Evolutionary conservation across 2,113 vertebrate species (phyloP).

Genomic region (Cynoglossus semilaevis): DNA sequence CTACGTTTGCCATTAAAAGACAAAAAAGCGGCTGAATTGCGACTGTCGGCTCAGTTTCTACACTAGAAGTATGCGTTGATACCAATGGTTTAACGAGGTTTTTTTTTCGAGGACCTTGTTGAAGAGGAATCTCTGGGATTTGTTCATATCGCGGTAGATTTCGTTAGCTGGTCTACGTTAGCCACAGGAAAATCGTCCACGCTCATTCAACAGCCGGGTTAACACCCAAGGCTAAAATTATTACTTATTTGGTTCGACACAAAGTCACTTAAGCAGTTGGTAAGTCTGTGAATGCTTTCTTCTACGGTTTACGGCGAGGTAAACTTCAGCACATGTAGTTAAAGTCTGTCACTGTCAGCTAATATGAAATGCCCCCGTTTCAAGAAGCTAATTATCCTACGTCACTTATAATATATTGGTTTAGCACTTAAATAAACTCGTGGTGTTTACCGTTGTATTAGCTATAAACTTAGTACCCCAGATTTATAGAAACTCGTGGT

Average conservation of each 20-base stretch:
- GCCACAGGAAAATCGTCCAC: slow-evolving; percentile 31
- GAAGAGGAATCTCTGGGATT: not conserved
- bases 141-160: slow-evolving; percentile 7
- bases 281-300: slow-evolving; percentile 27
- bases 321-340: not conserved
- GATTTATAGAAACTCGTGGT: no score
- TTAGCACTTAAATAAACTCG: no score
- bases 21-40: not conserved
- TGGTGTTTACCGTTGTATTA: no score
- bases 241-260: not conserved
- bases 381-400: no score
- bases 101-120: slow-evolving; percentile 2
- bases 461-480: no score
- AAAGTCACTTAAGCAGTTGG: slow-evolving; percentile 2
- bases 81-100: not conserved
- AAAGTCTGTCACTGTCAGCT: not conserved
- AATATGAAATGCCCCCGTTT: not conserved
- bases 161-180: slow-evolving; percentile 18
- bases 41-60: not conserved
- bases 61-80: slow-evolving; percentile 14
- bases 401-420: not conserved
- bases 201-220: slow-evolving; percentile 18
- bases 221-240: not conserved
- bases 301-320: not conserved
- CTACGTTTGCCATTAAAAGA: slow-evolving; percentile 40